phyloP scores from a whole-genome alignment of 2,113 vertebrate species.

The Odontophorus gujanensis region DNA sequence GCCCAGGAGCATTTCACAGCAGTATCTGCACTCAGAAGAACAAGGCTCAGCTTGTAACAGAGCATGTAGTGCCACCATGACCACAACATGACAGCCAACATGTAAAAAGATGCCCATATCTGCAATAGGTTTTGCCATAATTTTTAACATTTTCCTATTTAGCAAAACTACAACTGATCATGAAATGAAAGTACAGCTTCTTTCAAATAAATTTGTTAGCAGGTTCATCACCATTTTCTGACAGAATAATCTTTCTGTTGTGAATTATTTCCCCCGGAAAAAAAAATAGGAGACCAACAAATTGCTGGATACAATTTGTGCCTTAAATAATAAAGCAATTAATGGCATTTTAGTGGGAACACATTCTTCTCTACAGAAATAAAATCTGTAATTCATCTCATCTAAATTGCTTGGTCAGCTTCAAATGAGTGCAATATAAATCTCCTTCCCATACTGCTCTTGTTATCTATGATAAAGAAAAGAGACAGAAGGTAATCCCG shows the following conservation, averaged over 20 bases:
- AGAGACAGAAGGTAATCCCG: slow-evolving; percentile 67
- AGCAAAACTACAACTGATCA: not conserved
- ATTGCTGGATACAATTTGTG: slow-evolving; percentile 75
- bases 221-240: slow-evolving; percentile 57
- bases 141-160: not conserved
- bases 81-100: fast-evolving
- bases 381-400: slow-evolving; percentile 76
- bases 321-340: slow-evolving; percentile 81
- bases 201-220: slow-evolving; percentile 56
- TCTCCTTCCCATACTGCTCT: slow-evolving; percentile 71
- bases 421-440: slow-evolving; percentile 74
- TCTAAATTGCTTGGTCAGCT: slow-evolving; percentile 80
- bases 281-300: slow-evolving; percentile 63
- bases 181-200: slow-evolving; percentile 57
- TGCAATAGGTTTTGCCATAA: not conserved
- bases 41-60: not conserved
- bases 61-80: not conserved
- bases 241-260: slow-evolving; percentile 58
- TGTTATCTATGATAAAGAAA: slow-evolving; percentile 72
- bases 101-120: fast-evolving
- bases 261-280: slow-evolving; percentile 68
- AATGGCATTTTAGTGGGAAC: slow-evolving; percentile 75
- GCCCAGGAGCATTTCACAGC: not conserved
- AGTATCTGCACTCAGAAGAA: not conserved
- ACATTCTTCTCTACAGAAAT: slow-evolving; percentile 75